Base-by-base conservation (phyloP, 2,113 vertebrate genomes). In the Malurus alboscapulatus region DNA sequence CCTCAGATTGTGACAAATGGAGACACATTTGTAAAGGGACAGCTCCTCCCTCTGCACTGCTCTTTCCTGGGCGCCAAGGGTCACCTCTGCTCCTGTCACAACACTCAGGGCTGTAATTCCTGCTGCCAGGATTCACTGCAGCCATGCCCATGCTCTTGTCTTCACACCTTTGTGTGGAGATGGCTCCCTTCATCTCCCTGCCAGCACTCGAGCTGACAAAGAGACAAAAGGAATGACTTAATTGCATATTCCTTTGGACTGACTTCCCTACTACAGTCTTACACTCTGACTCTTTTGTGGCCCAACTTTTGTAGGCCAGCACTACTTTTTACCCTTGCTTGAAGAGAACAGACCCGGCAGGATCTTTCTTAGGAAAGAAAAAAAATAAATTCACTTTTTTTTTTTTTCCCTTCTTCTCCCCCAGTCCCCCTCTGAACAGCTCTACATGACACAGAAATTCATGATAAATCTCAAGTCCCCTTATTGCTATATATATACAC, bases 131-230 rank as follows among this genome's bases (percentile, higher is more conserved):
- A 55, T 5, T 24, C 66, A 4, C 24, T 5, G 7, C 50, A 24
- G 51, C 42, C 74, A 2, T 0, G 27, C 32, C 24, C 7, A 16
- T 0, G 4, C 57, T 40, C n/a, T 14, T 4, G 0, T 6, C 68
- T 7, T 53, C 48, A 12, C 59, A 12, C 65, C 59, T 53, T 1
- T 1, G 16, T 2, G 53, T 0, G 12, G 16, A 17, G 29, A 7
- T 2, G 25, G 24, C 4, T 59, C 3, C 50, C 29, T 21, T 9
- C 5, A 13, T 19, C 36, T 22, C 44, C 4, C 58, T 22, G 15
- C 26, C 50, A 17, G 48, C 17, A 3, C 44, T 55, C 6, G 32
- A 25, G 48, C 65, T 10, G 10, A 42, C 4, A 11, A 57, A 57
- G 16, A 89, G 36, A 30, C n/a, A 13, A 42, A 62, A 75, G 21